Evolutionary conservation across 2,888 invertebrate species (phyloP).

Genomic region (Sinohyriopsis cumingii): DNA sequence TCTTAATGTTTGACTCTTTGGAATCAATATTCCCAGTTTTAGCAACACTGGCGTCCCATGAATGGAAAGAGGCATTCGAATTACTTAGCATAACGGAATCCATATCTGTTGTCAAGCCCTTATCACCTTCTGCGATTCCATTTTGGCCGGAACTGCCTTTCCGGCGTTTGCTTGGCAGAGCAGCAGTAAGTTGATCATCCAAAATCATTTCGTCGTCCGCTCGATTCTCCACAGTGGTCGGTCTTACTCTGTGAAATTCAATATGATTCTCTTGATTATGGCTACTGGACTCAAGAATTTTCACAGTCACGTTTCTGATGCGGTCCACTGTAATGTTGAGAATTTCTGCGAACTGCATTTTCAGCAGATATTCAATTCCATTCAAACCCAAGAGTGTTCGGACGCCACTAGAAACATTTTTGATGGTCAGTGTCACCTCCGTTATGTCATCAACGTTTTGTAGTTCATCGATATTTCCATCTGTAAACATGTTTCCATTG

Average conservation of each 20-base stretch:
- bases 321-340: conserved; percentile 45
- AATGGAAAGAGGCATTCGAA: background rate
- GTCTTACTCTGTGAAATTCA: conserved; percentile 20
- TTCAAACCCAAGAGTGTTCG: conserved; percentile 20
- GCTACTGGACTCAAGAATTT: conserved; percentile 21
- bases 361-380: conserved; percentile 25
- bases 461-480: conserved; percentile 19
- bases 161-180: too few species aligned
- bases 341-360: conserved; percentile 23
- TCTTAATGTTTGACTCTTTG: too few species aligned
- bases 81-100: background rate
- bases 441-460: conserved; percentile 21
- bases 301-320: conserved; percentile 42
- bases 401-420: conserved; percentile 40
- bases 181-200: background rate
- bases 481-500: conserved; percentile 11
- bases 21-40: too few species aligned
- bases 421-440: conserved; percentile 37
- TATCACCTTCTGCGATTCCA: too few species aligned
- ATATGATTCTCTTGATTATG: conserved; percentile 11
- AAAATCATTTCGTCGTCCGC: background rate
- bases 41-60: background rate
- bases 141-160: too few species aligned
- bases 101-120: too few species aligned
- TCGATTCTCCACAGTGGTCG: too few species aligned